Conservation (phyloP, 2,888 invertebrate species). For the Sclerodermus sp. region DNA sequence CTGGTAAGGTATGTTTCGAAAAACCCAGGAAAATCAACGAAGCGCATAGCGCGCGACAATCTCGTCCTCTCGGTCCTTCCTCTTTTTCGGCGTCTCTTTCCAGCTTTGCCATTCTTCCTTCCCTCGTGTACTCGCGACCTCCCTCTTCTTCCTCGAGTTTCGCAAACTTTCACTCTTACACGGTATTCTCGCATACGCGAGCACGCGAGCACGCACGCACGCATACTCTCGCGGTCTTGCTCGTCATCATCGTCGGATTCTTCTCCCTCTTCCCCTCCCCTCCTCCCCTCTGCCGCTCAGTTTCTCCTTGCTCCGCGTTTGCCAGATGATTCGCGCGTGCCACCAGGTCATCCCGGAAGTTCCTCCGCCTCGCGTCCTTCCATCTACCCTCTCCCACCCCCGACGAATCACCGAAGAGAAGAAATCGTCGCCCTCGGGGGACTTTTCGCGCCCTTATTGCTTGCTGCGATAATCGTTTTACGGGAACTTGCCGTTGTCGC, state of each 20-base stretch:
- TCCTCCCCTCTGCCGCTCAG: constrained; percentile 3
- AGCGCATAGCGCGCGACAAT: constrained; percentile 28
- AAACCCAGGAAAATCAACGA: constrained; percentile 29
- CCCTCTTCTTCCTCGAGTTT: background rate
- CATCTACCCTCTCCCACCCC: no score
- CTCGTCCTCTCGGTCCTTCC: constrained; percentile 8
- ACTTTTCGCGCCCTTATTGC: constrained; percentile 28
- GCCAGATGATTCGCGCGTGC: no score
- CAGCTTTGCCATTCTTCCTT: no score
- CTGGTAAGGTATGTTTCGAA: constrained; percentile 74
- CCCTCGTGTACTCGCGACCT: constrained; percentile 12
- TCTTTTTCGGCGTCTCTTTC: no score
- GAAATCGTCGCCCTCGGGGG: background rate
- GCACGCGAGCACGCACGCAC: no score
- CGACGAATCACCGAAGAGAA: background rate
- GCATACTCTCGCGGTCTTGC: no score
- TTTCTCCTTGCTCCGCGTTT: no score
- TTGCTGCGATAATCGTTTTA: constrained; percentile 19
- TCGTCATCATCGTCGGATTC: background rate
- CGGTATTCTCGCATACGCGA: no score
- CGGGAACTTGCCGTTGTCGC: constrained; percentile 25
- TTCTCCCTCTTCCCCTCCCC: constrained; percentile 5
- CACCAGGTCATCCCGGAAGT: no score
- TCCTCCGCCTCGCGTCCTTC: no score
- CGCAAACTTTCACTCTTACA: no score